These are phyloP conservation scores for Nemotelus nigrinus DNA, from an alignment of 2,888 invertebrate species.

Conservation along the genomic window DNA sequence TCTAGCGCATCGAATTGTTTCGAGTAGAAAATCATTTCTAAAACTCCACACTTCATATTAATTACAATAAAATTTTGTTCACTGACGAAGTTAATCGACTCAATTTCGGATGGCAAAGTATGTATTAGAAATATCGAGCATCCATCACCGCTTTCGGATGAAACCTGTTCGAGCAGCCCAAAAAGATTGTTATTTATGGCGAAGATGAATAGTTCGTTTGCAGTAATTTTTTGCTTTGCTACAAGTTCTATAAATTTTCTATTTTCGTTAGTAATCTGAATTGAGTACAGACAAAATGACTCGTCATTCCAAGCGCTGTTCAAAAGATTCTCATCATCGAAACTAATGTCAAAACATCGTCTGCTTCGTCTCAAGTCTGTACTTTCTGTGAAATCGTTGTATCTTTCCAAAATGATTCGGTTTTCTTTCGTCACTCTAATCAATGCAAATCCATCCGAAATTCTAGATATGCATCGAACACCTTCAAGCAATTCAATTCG, in stretches of 20 bases:
- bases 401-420: slow-evolving; percentile 56
- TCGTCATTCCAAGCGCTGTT: slow-evolving; percentile 59
- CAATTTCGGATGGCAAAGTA: slow-evolving; percentile 43
- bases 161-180: slow-evolving; percentile 53
- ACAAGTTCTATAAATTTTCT: slow-evolving; percentile 55
- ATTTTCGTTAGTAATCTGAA: slow-evolving; percentile 54
- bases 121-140: slow-evolving; percentile 35
- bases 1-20: slow-evolving; percentile 53
- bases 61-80: slow-evolving; percentile 56
- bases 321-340: slow-evolving; percentile 59
- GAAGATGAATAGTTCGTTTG: slow-evolving; percentile 57
- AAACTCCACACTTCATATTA: slow-evolving; percentile 58
- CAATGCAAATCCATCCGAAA: slow-evolving; percentile 58
- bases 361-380: slow-evolving; percentile 54
- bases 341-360: slow-evolving; percentile 59
- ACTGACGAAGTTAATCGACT: slow-evolving; percentile 34
- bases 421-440: slow-evolving; percentile 53
- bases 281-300: slow-evolving; percentile 55
- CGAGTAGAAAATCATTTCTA: slow-evolving; percentile 62
- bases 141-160: slow-evolving; percentile 24
- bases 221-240: slow-evolving; percentile 51
- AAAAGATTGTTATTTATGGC: slow-evolving; percentile 59
- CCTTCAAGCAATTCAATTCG: slow-evolving; percentile 57
- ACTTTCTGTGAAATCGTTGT: slow-evolving; percentile 57
- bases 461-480: slow-evolving; percentile 57